phyloP scores from a whole-genome alignment of 2,113 vertebrate species.

The Vulpes ferrilata region DNA sequence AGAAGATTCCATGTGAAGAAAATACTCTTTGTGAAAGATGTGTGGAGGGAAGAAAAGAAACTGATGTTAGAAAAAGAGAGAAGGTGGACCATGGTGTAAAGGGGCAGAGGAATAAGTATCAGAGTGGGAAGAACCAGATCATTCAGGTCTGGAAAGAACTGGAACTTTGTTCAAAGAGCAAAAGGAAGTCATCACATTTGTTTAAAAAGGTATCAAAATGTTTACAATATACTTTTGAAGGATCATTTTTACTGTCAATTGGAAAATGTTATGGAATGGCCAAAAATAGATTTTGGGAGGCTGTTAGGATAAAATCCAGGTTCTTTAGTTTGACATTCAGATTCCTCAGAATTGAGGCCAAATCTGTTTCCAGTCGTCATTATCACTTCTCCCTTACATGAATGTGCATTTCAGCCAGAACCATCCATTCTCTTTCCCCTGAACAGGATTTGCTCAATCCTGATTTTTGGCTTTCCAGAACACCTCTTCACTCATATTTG shows the following conservation, averaged over 20 bases:
- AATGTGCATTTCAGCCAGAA: not conserved
- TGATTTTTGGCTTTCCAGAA: not conserved
- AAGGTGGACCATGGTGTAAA: not conserved
- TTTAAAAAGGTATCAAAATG: not conserved
- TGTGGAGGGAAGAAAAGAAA: not conserved
- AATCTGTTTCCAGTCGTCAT: not conserved
- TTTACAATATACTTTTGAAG: conserved; percentile 27
- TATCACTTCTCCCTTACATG: not conserved
- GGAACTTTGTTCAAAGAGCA: conserved; percentile 1
- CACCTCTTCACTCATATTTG: not conserved
- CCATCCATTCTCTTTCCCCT: not conserved
- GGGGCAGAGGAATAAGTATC: not conserved
- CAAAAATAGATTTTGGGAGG: not conserved
- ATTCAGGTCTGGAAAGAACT: not conserved
- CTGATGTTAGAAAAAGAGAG: not conserved
- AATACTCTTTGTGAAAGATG: not conserved
- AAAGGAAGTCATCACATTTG: conserved; percentile 40
- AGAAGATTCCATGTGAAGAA: not conserved
- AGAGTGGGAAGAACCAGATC: not conserved
- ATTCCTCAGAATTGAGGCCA: not conserved
- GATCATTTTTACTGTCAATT: not conserved
- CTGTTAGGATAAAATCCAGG: not conserved
- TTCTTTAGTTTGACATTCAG: conserved; percentile 27
- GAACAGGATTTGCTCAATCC: not conserved
- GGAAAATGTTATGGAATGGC: conserved; percentile 24